Base-by-base conservation (phyloP, 2,888 invertebrate genomes). In the Ormyrus thymus region DNA sequence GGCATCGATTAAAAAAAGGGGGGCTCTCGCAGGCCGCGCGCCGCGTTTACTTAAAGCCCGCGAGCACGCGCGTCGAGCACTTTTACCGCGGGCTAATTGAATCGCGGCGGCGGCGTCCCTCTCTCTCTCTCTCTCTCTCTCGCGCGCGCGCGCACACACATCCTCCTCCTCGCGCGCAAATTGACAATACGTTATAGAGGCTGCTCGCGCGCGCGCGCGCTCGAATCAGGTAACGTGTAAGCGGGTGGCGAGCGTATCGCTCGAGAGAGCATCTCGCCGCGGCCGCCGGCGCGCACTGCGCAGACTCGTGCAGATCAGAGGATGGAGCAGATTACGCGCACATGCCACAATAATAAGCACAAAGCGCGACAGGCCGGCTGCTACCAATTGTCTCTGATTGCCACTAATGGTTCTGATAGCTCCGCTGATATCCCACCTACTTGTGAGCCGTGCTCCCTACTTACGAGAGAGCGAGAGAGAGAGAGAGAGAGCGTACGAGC, bases 291-390 rank as follows among this genome's bases (percentile, higher is more conserved):
- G n/a, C n/a, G 29, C 10, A 7, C 29, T 29, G 9, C 7, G 59
- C 29, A 8, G 5, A 29, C 10, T 62, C 46, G 62, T 46, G 69
- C 11, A 13, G 29, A 51, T n/a, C 51, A 84, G 84, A 85, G 85
- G 85, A 85, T 85, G 85, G 83, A 82, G 84, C 82, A 84, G 84
- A 85, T 85, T 85, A 85, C 83, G 84, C 84, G 85, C 85, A 84
- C 84, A 85, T 83, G 85, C 84, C 84, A 83, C 83, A 83, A 84
- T 85, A 85, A 85, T 84, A 85, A 84, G 84, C 83, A 79, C 81
- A 83, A 81, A 84, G 83, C 82, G 81, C 83, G 81, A 81, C 82
- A 51, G 75, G 29, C 61, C 68, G 73, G 66, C 77, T 84, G 84
- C 82, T 82, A 81, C 82, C 84, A 84, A 86, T 86, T 85, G 84